phyloP scores from a whole-genome alignment of 2,888 invertebrate genomes.

The Crepidodera aurea region DNA sequence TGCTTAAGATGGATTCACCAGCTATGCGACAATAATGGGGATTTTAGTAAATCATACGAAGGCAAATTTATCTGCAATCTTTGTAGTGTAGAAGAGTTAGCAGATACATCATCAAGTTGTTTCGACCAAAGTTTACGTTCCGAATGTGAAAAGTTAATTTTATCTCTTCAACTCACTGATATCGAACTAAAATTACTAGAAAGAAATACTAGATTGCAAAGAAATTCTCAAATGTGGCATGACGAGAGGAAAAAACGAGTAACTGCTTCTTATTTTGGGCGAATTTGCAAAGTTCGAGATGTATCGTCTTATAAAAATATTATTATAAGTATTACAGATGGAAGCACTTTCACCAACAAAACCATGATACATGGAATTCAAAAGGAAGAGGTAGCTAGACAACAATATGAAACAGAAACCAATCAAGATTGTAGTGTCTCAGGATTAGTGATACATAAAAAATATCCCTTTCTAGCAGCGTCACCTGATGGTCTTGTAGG shows the following conservation, averaged over 20 bases:
- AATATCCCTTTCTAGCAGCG: slow-evolving; percentile 25
- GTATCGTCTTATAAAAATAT: background rate
- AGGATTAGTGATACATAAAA: slow-evolving; percentile 15
- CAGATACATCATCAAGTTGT: background rate
- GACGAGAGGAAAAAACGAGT: slow-evolving; percentile 1
- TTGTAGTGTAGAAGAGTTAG: background rate
- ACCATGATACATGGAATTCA: background rate
- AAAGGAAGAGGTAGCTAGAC: background rate
- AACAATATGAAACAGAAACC: background rate
- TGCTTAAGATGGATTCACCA: slow-evolving; percentile 28
- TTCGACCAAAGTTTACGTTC: too few species aligned
- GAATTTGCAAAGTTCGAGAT: background rate
- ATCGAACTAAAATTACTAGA: background rate
- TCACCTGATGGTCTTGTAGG: slow-evolving; percentile 26
- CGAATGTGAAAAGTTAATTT: background rate
- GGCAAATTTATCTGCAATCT: slow-evolving; percentile 16
- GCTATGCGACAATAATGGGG: slow-evolving; percentile 4
- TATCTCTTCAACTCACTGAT: background rate
- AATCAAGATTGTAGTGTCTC: background rate
- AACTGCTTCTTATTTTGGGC: slow-evolving; percentile 8
- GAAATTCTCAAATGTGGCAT: background rate
- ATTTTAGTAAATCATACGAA: slow-evolving; percentile 3
- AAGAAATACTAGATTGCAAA: background rate
- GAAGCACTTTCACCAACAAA: background rate
- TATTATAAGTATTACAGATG: too few species aligned